Percentiles rank a stretch among this genome's conserved stretches.
phyloP scores from a whole-genome alignment of 2,113 vertebrate species.

The Phyllostomus hastatus region DNA sequence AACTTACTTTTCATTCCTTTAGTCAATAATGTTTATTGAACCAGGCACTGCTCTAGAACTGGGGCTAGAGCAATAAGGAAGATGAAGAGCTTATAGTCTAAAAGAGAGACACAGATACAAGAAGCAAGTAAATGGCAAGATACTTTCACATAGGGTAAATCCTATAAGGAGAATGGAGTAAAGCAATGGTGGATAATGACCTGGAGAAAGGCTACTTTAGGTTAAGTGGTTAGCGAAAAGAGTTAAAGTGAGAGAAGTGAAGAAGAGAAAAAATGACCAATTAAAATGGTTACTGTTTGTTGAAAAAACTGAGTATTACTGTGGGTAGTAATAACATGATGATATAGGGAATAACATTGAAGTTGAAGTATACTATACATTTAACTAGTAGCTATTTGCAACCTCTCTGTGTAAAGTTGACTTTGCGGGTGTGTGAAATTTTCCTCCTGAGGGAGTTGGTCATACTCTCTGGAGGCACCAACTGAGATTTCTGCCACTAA shows the following conservation, averaged over 20 bases:
- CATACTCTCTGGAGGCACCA: not conserved
- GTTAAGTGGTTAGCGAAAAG: not conserved
- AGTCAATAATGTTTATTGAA: not conserved
- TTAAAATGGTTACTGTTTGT: not conserved
- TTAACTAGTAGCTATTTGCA: not conserved
- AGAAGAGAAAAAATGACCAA: not conserved
- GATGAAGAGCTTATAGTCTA: not conserved
- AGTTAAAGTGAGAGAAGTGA: not conserved
- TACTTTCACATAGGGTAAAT: not conserved
- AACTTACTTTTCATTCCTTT: constrained; percentile 10
- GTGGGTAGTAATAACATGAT: not conserved
- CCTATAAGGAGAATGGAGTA: not conserved
- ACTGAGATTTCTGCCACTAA: not conserved
- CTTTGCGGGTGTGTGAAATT: not conserved
- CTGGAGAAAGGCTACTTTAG: not conserved
- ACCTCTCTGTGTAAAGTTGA: not conserved
- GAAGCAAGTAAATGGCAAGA: not conserved
- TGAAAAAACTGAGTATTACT: not conserved
- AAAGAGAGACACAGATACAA: not conserved
- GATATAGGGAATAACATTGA: not conserved
- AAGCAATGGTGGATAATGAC: not conserved
- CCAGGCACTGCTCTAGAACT: not conserved
- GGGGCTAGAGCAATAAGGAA: not conserved
- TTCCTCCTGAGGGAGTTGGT: not conserved
- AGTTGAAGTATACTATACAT: not conserved